Conservation (phyloP, 2,797 vertebrate species). For the Podargus strigoides region DNA sequence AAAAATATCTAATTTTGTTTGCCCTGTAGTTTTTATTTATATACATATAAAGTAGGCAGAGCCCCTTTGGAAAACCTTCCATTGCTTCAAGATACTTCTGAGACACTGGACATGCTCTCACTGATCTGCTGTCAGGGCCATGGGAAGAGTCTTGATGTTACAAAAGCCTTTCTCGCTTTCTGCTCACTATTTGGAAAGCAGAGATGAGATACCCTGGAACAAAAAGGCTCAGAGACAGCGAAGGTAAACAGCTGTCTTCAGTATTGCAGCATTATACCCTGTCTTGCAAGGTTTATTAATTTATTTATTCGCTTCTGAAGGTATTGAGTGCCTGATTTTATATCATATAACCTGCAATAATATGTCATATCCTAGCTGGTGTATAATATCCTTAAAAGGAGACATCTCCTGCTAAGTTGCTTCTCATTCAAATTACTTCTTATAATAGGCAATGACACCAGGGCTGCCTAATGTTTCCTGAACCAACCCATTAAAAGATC, state of each 20-base stretch:
- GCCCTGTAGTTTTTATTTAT: background rate
- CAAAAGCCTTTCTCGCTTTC: background rate
- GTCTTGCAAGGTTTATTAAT: background rate
- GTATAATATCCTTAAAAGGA: background rate
- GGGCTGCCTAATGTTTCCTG: fast-evolving
- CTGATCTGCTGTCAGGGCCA: background rate
- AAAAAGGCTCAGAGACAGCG: background rate
- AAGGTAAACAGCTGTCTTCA: background rate
- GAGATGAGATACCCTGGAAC: background rate
- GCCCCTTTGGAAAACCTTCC: background rate
- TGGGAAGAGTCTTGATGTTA: background rate
- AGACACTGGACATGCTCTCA: background rate
- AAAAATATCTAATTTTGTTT: background rate
- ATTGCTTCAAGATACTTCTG: background rate
- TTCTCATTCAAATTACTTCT: background rate
- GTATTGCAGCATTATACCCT: background rate
- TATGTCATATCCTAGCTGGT: background rate
- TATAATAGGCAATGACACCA: background rate
- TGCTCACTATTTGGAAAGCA: background rate
- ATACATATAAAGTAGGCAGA: background rate
- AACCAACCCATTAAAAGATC: background rate
- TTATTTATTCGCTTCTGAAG: background rate
- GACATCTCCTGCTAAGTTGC: background rate
- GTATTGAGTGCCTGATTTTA: background rate
- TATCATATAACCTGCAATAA: background rate